phyloP scores from a whole-genome alignment of 1,140 invertebrate species.

The Drosophila asahinai region DNA sequence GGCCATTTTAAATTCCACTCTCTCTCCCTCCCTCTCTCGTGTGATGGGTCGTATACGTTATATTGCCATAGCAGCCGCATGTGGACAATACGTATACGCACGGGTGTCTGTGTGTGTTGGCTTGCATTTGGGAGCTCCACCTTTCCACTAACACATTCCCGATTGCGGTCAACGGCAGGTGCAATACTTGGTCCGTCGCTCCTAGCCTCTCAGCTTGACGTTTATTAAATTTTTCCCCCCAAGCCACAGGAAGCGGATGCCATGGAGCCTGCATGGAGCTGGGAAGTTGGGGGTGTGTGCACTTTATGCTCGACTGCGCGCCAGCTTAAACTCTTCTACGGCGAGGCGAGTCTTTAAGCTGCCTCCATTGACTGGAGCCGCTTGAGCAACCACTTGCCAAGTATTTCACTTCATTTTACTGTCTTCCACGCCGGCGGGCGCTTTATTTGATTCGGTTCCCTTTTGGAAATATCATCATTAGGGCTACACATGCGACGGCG shows the following conservation, averaged over 20 bases:
- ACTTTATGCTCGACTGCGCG: slow-evolving; percentile 48
- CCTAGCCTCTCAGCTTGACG: slow-evolving; percentile 50
- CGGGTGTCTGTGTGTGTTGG: not conserved
- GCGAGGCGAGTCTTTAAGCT: slow-evolving; percentile 38
- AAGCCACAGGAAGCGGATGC: slow-evolving; percentile 21
- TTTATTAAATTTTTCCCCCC: slow-evolving; percentile 69
- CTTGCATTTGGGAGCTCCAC: slow-evolving; percentile 12
- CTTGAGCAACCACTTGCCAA: slow-evolving; percentile 44
- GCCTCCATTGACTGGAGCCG: slow-evolving; percentile 43
- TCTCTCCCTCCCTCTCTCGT: not conserved
- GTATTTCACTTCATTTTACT: slow-evolving; percentile 56
- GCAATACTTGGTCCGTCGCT: slow-evolving; percentile 36
- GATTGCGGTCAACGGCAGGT: slow-evolving; percentile 52
- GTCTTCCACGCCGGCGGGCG: slow-evolving; percentile 38
- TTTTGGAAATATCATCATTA: slow-evolving; percentile 75
- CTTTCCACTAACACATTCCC: slow-evolving; percentile 29
- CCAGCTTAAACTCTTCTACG: slow-evolving; percentile 46
- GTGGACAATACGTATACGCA: slow-evolving; percentile 47
- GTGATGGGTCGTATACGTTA: slow-evolving; percentile 56
- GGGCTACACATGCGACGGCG: slow-evolving; percentile 55
- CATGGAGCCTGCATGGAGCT: not conserved
- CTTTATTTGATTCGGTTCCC: slow-evolving; percentile 48
- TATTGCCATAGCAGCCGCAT: slow-evolving; percentile 33
- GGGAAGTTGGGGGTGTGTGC: not conserved
- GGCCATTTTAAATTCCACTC: slow-evolving; percentile 19